These are phyloP conservation scores for Macroteleia sp. DNA, from an alignment of 2,888 invertebrate species.

Conservation along the genomic window DNA sequence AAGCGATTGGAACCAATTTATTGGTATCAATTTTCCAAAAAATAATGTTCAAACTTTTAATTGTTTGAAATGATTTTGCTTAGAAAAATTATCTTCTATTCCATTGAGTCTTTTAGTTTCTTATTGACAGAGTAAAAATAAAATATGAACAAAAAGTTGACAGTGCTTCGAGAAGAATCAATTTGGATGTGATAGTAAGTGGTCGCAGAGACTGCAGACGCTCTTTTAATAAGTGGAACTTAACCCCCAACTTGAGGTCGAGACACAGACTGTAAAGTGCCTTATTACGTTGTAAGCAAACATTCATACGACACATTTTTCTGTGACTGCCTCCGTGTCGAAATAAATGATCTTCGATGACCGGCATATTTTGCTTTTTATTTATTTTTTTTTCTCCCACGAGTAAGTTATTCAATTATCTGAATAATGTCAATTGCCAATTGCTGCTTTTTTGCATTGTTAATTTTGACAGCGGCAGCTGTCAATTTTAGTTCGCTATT, in stretches of 20 bases:
- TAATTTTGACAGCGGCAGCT: no score
- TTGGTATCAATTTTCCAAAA: no score
- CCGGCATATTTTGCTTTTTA: no score
- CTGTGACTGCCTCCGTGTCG: neutral
- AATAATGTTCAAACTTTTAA: no score
- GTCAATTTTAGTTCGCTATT: no score
- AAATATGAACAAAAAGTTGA: neutral
- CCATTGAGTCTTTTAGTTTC: no score
- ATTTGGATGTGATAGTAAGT: conserved; percentile 38
- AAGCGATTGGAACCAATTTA: no score
- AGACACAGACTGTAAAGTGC: conserved; percentile 51
- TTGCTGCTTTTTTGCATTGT: no score
- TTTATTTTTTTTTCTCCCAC: conserved; percentile 13
- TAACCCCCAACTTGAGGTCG: conserved; percentile 57
- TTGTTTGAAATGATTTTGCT: no score
- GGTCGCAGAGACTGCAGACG: conserved; percentile 43
- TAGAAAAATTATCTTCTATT: no score
- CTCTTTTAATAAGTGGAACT: conserved; percentile 60
- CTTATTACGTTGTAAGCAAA: conserved; percentile 55
- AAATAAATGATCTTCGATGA: conserved; percentile 21
- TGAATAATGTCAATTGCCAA: conserved; percentile 63
- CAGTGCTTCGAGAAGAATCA: conserved; percentile 1
- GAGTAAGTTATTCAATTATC: conserved; percentile 55
- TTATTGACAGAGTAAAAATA: no score
- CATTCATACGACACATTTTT: conserved; percentile 41